phyloP scores from a whole-genome alignment of 2,113 vertebrate species.

The Forbesichthys agassizii region DNA sequence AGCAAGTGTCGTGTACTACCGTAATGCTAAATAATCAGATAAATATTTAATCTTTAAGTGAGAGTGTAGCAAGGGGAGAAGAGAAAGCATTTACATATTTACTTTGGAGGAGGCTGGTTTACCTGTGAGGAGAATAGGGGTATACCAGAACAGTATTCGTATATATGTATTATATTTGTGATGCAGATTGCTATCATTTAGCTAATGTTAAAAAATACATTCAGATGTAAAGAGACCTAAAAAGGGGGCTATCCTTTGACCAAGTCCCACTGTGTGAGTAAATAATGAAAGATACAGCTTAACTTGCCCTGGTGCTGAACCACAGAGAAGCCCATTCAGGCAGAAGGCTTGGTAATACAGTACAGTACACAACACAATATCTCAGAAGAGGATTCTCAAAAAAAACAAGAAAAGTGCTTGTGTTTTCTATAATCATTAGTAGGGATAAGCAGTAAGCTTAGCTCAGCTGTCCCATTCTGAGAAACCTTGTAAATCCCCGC shows the following conservation, averaged over 20 bases:
- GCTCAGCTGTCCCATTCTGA: neutral
- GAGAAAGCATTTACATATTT: constrained; percentile 54
- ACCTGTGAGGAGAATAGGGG: constrained; percentile 31
- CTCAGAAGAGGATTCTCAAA: neutral
- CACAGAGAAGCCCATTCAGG: neutral
- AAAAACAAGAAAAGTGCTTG: neutral
- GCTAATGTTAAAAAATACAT: neutral
- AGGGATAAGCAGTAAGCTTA: constrained; percentile 9
- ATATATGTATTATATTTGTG: constrained; percentile 1
- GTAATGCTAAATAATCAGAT: constrained; percentile 47
- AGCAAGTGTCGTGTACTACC: neutral
- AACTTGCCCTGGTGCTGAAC: neutral
- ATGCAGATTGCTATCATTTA: neutral
- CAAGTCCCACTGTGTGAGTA: neutral
- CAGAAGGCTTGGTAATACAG: neutral
- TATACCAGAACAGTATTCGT: constrained; percentile 10
- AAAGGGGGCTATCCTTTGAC: neutral
- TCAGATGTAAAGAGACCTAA: neutral
- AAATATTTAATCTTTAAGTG: constrained; percentile 60
- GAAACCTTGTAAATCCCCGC: neutral
- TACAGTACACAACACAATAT: neutral
- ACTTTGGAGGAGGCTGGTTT: neutral
- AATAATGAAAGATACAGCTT: neutral
- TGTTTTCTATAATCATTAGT: constrained; percentile 2
- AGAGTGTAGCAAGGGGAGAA: constrained; percentile 27